Conservation (phyloP, 2,888 invertebrate species). For the Acleris holmiana region DNA sequence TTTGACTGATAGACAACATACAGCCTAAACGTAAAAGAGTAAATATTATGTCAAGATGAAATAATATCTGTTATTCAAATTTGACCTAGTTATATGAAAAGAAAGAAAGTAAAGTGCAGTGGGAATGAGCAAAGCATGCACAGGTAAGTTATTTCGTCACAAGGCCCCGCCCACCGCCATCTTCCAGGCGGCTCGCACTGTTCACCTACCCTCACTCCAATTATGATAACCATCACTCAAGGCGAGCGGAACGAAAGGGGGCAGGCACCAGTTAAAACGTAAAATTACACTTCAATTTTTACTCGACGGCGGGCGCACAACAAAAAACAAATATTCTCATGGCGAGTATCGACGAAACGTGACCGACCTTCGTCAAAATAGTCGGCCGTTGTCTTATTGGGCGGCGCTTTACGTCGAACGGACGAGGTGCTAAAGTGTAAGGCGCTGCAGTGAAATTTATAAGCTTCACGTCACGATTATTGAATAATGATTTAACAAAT, state of each 20-base stretch:
- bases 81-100: constrained; percentile 22
- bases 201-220: constrained; percentile 81
- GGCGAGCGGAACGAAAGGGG: constrained; percentile 84
- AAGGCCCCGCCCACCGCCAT: constrained; percentile 68
- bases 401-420: constrained; percentile 73
- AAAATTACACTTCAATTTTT: constrained; percentile 84
- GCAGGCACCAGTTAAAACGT: constrained; percentile 82
- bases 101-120: constrained; percentile 21
- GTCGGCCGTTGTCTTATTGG: constrained; percentile 80
- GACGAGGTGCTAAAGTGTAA: constrained; percentile 83
- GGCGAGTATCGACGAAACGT: constrained; percentile 82
- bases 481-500: constrained; percentile 78
- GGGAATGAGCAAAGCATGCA: constrained; percentile 25
- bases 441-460: constrained; percentile 80
- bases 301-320: constrained; percentile 77
- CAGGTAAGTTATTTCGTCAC: constrained; percentile 54
- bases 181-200: constrained; percentile 66
- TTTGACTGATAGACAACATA: too few species aligned
- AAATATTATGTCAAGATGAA: neutral
- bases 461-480: constrained; percentile 79
- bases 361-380: constrained; percentile 84
- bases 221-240: constrained; percentile 84
- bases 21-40: neutral
- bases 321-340: constrained; percentile 85
- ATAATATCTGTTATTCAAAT: neutral